Evolutionary conservation across 2,113 vertebrate genomes (phyloP).

Genomic region (Anser brachyrhynchus): DNA sequence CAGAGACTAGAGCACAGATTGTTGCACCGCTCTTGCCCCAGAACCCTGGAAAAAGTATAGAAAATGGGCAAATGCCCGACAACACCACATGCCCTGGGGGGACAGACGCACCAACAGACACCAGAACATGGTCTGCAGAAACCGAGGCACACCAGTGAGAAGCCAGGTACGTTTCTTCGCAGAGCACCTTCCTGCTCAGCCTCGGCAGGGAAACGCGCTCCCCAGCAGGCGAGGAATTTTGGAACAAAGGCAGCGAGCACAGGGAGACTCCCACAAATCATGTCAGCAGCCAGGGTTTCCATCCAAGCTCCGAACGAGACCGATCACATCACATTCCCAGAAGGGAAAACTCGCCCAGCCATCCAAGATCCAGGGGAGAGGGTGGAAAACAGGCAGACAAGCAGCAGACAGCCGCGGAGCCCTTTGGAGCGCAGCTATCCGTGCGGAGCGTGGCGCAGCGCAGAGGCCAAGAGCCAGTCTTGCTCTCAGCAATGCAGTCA

Average conservation of each 20-base stretch:
- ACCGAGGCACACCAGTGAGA: rapidly evolving
- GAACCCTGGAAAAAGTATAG: background rate
- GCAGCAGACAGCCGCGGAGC: background rate
- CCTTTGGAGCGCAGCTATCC: background rate
- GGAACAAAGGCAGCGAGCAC: rapidly evolving
- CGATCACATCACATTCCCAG: background rate
- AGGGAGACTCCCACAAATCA: background rate
- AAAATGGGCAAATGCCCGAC: background rate
- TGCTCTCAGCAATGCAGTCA: background rate
- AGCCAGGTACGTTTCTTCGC: background rate
- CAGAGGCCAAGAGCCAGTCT: background rate
- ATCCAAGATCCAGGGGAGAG: background rate
- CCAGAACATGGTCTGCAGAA: background rate
- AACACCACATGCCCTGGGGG: rapidly evolving
- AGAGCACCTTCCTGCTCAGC: background rate
- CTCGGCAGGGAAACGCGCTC: rapidly evolving
- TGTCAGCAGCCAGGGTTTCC: background rate
- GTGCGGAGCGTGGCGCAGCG: rapidly evolving
- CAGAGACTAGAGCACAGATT: rapidly evolving
- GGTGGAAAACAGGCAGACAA: background rate
- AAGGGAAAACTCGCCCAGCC: background rate
- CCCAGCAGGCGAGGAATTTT: background rate
- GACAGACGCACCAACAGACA: background rate
- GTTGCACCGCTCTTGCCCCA: background rate
- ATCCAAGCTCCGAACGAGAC: background rate